Evolutionary conservation across 2,797 vertebrate species (phyloP).

Genomic region (Prunella strophiata): DNA sequence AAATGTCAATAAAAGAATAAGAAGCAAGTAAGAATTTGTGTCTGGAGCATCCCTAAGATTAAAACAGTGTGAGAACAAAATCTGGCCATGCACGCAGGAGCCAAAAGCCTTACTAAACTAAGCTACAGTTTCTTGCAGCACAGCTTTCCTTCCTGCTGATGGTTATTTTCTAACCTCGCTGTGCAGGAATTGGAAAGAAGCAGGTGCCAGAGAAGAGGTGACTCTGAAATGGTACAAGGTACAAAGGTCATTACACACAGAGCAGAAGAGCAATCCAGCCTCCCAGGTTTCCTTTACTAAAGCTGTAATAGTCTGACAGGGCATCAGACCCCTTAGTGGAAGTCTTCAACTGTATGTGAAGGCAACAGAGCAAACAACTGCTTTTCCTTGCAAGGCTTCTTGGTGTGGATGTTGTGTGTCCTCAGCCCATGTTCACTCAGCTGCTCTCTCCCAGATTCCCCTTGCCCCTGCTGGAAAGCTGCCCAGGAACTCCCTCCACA

Average conservation of each 20-base stretch:
- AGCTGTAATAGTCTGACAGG: background rate
- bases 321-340: background rate
- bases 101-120: background rate
- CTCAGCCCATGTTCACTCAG: background rate
- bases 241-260: background rate
- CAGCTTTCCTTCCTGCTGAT: background rate
- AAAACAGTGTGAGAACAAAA: background rate
- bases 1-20: background rate
- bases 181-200: background rate
- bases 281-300: background rate
- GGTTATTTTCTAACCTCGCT: background rate
- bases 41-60: background rate
- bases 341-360: background rate
- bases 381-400: background rate
- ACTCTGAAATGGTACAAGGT: background rate
- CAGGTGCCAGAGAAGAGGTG: background rate
- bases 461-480: background rate
- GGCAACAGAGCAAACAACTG: background rate
- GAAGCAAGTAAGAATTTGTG: background rate
- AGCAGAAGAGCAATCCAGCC: background rate
- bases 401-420: background rate
- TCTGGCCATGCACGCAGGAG: background rate
- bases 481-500: background rate
- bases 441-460: background rate
- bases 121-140: background rate